Evolutionary conservation across 23 tunicate genomes (phyloP).

Genomic region (Ascidia mentula): DNA sequence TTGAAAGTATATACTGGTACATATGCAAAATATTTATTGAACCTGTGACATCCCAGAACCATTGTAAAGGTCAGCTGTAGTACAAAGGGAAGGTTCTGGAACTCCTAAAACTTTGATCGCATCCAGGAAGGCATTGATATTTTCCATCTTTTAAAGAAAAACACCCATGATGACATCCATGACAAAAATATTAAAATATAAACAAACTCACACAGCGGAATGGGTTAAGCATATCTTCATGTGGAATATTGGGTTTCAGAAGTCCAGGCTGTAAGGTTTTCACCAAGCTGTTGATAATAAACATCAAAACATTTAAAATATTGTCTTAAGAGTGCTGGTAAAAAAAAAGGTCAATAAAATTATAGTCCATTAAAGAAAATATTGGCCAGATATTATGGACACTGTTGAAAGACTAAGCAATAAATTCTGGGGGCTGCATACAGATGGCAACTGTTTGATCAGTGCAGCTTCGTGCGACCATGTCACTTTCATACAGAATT

Average conservation of each 20-base stretch:
- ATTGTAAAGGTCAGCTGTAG: constrained; percentile 82
- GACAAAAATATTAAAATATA: neutral
- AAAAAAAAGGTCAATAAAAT: neutral
- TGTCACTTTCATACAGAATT: neutral
- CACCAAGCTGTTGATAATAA: constrained; percentile 22
- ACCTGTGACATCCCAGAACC: constrained; percentile 80
- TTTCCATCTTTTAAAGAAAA: constrained; percentile 54
- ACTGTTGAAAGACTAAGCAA: too few species aligned
- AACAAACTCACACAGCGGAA: constrained; percentile 62
- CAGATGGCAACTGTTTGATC: too few species aligned
- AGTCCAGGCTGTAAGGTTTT: constrained; percentile 40
- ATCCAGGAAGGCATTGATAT: constrained; percentile 56
- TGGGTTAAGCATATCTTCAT: constrained; percentile 69
- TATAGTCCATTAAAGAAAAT: too few species aligned
- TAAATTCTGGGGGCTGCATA: too few species aligned
- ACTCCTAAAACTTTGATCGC: constrained; percentile 58
- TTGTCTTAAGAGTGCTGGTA: neutral
- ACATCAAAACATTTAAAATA: too few species aligned
- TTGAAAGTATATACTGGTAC: neutral
- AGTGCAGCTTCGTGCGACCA: too few species aligned
- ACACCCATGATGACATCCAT: neutral
- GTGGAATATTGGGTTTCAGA: constrained; percentile 48
- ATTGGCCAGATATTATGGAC: too few species aligned
- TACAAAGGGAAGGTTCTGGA: constrained; percentile 55
- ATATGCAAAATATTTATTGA: neutral